Percentiles rank a stretch among this genome's conserved stretches.
Conservation (phyloP, 2,113 vertebrate genomes). For the Pseudopipra pipra region DNA sequence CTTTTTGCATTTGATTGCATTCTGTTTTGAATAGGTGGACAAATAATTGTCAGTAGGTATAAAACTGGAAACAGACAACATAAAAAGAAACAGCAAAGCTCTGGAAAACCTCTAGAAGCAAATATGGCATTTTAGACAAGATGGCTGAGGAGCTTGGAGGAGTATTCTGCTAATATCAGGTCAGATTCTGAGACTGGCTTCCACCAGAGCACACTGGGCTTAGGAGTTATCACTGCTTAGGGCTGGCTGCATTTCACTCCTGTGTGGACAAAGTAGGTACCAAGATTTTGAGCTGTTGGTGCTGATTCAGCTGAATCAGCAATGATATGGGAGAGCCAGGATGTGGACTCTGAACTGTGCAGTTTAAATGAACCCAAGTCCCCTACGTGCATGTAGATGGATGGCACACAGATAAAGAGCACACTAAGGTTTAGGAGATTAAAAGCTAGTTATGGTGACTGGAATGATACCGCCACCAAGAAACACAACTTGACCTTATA, state of each 20-base stretch:
- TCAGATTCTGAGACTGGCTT: background rate
- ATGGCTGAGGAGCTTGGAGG: background rate
- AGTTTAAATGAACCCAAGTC: background rate
- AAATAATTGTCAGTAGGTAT: conserved; percentile 8
- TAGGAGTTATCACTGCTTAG: background rate
- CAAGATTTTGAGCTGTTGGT: background rate
- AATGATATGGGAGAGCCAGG: background rate
- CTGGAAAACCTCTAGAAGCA: background rate
- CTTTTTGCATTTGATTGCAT: conserved; percentile 26
- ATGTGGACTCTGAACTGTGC: background rate
- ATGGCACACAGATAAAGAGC: background rate
- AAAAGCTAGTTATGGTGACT: background rate
- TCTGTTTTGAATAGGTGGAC: conserved; percentile 17
- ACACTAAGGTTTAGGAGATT: background rate
- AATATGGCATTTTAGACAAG: background rate
- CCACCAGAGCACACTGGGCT: background rate
- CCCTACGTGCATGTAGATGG: background rate
- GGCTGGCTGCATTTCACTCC: background rate
- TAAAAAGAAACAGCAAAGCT: background rate
- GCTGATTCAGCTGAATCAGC: background rate
- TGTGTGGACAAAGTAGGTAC: background rate
- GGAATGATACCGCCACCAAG: background rate
- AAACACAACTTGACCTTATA: background rate
- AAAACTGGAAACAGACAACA: background rate
- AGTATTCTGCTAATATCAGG: background rate